Percentiles rank a stretch among this genome's conserved stretches.
Evolutionary conservation across 2,113 vertebrate species (phyloP).

Genomic region (Prinia subflava): DNA sequence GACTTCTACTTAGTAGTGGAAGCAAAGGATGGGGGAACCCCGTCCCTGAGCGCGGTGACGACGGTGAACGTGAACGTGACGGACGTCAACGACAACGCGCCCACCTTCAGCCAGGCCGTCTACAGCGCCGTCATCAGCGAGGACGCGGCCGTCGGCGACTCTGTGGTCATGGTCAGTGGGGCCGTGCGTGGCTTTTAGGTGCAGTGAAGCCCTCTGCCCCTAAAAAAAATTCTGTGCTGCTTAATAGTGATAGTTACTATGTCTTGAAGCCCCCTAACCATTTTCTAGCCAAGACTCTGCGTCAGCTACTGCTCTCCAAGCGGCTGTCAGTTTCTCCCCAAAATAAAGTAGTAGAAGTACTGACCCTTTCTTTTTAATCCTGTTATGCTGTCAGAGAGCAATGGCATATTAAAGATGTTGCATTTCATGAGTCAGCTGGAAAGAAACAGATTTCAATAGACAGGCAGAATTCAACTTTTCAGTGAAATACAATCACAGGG

Average conservation of each 20-base stretch:
- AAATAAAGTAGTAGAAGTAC: background rate
- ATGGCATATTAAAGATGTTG: background rate
- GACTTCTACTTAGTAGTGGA: constrained; percentile 94
- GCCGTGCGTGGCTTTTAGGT: fast-evolving
- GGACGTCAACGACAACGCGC: constrained; percentile 94
- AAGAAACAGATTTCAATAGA: background rate
- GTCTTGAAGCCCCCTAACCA: background rate
- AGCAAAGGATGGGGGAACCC: constrained; percentile 90
- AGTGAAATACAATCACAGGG: background rate
- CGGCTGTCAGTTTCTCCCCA: background rate
- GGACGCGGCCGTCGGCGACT: constrained; percentile 83
- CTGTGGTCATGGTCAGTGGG: constrained; percentile 82
- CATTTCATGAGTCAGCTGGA: background rate
- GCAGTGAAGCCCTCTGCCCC: fast-evolving
- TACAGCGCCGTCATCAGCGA: constrained; percentile 90
- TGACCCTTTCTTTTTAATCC: background rate
- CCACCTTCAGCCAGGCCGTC: constrained; percentile 82
- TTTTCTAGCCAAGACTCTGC: background rate
- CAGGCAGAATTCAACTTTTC: background rate
- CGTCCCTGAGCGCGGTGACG: constrained; percentile 85
- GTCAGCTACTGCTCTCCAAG: background rate
- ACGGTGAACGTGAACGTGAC: constrained; percentile 91
- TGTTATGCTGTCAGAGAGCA: background rate
- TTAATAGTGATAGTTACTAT: background rate
- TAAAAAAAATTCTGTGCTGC: background rate